Evolutionary conservation across 2,888 invertebrate species (phyloP).

Genomic region (Eilema griseolum): DNA sequence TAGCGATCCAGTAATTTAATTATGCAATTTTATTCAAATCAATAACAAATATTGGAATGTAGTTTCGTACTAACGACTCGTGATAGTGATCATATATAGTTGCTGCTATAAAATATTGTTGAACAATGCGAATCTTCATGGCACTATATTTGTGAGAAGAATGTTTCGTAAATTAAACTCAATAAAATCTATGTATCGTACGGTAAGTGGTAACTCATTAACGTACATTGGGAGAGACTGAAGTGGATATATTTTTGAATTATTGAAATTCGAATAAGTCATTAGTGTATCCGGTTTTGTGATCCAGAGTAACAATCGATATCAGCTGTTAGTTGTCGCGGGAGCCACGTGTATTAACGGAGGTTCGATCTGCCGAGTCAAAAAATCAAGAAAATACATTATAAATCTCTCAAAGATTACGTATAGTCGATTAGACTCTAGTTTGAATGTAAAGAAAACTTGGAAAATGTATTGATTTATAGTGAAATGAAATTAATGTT

Average conservation of each 20-base stretch:
- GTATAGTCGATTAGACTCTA: conserved; percentile 25
- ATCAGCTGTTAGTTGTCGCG: too few relatives aligned
- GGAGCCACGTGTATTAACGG: too few relatives aligned
- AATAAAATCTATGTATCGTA: too few relatives aligned
- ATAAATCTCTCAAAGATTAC: not conserved
- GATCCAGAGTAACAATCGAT: too few relatives aligned
- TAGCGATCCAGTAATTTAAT: not conserved
- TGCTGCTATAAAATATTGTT: not conserved
- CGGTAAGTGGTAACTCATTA: too few relatives aligned
- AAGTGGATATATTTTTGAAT: too few relatives aligned
- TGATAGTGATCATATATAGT: not conserved
- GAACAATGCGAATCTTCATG: not conserved
- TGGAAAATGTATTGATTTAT: conserved; percentile 16
- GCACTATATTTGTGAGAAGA: not conserved
- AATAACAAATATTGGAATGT: not conserved
- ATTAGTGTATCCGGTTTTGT: too few relatives aligned
- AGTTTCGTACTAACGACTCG: not conserved
- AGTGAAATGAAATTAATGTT: not conserved
- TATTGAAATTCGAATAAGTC: too few relatives aligned
- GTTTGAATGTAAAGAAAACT: conserved; percentile 34
- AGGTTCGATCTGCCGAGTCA: too few relatives aligned
- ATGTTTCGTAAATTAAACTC: not conserved
- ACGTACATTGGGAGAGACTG: too few relatives aligned
- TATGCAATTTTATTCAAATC: not conserved
- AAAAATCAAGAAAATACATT: too few relatives aligned